Base-by-base conservation (phyloP, 2,888 invertebrate species). In the Caenorhabditis plicata region DNA sequence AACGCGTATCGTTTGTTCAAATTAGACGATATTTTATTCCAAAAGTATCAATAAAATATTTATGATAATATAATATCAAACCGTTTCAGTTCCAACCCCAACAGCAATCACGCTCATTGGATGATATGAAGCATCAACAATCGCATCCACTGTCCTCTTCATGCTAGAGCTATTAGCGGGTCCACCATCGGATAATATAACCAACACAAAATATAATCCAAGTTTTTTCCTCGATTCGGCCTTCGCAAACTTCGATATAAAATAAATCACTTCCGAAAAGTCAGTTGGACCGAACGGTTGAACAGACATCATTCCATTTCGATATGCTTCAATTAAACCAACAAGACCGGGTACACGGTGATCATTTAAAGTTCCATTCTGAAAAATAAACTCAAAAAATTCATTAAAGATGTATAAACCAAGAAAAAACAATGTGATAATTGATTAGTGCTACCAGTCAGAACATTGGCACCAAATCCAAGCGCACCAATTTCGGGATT, bases 261-360 rank as follows among this genome's bases (percentile, higher is more conserved):
- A 85, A 65, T 85, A 84, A 43, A 87, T 85, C 27, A 85, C 82
- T 4, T 86, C 86, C n/a, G 86, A 83, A 75, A 86, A 86, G 73
- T 86, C 86, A 5, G 87, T 87, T 4, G 87, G 87, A 2, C 86
- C 86, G 70, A 83, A 85, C 15, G 86, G 81, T 68, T 65, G 63
- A 2, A 86, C 83, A 51, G 82, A 81, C 51, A 83, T 77, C 20
- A 86, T 81, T 43, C 85, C 84, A 39, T 77, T 78, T 29, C 84
- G 81, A 75, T 85, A 86, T 3, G 84, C 82, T n/a, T 83, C 81
- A 38, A 86, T 60, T 2, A 86, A 82, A 22, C 85, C 85, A 47
- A 80, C 72, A 22, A 85, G 78, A 25, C 84, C 83, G 40, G 79
- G 62, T 60, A 85, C 84, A 71, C 84, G 85, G 1, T 86, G 86